Evolutionary conservation across 2,888 invertebrate species (phyloP), one percentile per base, ranked within the genome.

Genomic region (Barypeithes pellucidus): DNA sequence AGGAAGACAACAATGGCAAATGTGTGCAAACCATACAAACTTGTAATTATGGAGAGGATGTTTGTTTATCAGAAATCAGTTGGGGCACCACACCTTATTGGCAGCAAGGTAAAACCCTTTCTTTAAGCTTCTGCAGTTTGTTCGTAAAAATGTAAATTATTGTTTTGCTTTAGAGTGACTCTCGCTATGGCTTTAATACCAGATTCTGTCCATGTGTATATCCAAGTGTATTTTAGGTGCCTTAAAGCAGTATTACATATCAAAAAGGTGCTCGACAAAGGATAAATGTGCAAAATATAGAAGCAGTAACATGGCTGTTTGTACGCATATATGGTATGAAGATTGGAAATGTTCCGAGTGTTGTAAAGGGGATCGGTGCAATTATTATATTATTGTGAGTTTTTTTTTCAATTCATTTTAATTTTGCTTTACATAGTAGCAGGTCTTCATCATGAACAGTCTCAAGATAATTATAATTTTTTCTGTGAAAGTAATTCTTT

Each of bases 81-180:
- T 98, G 98, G 98, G 96, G 97, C 81, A 95, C 95, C 89, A 94
- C 95, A n/a, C 96, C 96, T 0, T 98, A 97, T 84, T 98, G 97
- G 95, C 94, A 95, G 0, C 94, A 95, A 82, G 95, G 75, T 75
- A 63, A 50, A 29, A n/a, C n/a, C 7, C 29, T 29, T n/a, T n/a
- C n/a, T n/a, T n/a, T n/a, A n/a, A n/a, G n/a, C n/a, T n/a, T n/a
- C n/a, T n/a, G n/a, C n/a, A n/a, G n/a, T n/a, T n/a, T n/a, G n/a
- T n/a, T n/a, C n/a, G n/a, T n/a, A n/a, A n/a, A n/a, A n/a, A n/a
- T n/a, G n/a, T n/a, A n/a, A n/a, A n/a, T n/a, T n/a, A n/a, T n/a
- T n/a, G n/a, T n/a, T n/a, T n/a, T n/a, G n/a, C n/a, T n/a, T n/a
- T n/a, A n/a, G n/a, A n/a, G n/a, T n/a, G n/a, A n/a, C n/a, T 7